phyloP scores from a whole-genome alignment of 1,140 invertebrate genomes.

The Stegodyphus mimosarum region DNA sequence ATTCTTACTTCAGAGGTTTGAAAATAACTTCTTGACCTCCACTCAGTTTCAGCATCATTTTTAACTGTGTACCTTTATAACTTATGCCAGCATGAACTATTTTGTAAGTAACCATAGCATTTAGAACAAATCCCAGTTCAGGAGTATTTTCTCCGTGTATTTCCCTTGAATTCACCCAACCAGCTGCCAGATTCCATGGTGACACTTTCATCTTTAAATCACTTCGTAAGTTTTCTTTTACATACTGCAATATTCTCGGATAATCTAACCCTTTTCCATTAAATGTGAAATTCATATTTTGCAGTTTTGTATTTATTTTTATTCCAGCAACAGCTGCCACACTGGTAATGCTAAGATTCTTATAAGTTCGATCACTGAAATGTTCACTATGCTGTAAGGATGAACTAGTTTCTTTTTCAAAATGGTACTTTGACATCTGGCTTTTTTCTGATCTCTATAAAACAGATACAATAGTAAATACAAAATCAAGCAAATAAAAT shows the following conservation, averaged over 20 bases:
- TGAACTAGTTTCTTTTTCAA: conserved; percentile 11
- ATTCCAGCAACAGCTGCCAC: conserved; percentile 50
- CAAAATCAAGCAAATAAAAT: background rate
- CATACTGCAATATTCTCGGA: conserved; percentile 24
- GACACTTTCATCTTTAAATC: conserved; percentile 56
- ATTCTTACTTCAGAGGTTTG: conserved; percentile 83
- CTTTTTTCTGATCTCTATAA: conserved; percentile 30
- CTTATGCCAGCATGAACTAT: conserved; percentile 81
- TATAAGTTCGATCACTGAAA: conserved; percentile 7
- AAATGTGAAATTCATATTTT: conserved; percentile 21
- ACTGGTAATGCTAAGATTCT: conserved; percentile 47
- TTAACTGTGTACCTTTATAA: conserved; percentile 87
- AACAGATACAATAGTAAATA: background rate
- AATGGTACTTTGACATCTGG: conserved; percentile 24
- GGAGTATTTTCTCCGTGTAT: conserved; percentile 73
- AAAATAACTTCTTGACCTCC: conserved; percentile 84
- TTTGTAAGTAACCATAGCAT: conserved; percentile 76
- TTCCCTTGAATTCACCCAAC: conserved; percentile 77
- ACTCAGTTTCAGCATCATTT: conserved; percentile 82
- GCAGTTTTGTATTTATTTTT: conserved; percentile 53
- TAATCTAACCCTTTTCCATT: background rate
- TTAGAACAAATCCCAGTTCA: conserved; percentile 77
- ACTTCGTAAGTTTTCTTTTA: conserved; percentile 27
- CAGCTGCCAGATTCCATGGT: conserved; percentile 60
- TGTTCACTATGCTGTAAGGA: conserved; percentile 15